Base-by-base conservation (phyloP, 1,140 invertebrate species). In the Panagrolaimus sp. region DNA sequence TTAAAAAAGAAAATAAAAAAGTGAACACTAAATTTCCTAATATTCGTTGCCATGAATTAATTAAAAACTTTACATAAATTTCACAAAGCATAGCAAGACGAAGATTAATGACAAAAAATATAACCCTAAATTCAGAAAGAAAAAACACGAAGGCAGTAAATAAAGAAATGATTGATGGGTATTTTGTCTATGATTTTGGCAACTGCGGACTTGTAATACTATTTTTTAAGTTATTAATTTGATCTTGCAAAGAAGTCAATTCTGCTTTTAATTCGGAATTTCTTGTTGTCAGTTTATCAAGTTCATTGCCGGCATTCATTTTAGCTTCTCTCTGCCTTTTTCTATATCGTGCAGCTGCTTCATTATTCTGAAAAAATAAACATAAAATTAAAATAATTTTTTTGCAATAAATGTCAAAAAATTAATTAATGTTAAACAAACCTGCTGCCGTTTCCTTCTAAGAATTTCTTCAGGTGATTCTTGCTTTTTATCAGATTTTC, bases 401-500 rank as follows among this genome's bases (percentile, higher is more conserved):
- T 38, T 38, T 38, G 31, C 31, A 38, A 38, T 4, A 38, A 38
- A 7, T 4, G 7, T 38, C 2, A 38, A 38, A 7, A 38, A 38
- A 38, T 38, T 4, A 38, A 38, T 38, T 7, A 38, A 2, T 38
- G 31, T n/a, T n/a, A n/a, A n/a, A n/a, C n/a, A n/a, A 38, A 74
- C 74, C 65, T 76, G 74, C 61, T 74, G 68, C n/a, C 74, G 42
- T 48, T 79, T 78, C 9, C 74, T 51, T 63, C 70, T 45, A 14
- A 76, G 72, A 45, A 78, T 78, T 65, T 76, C 74, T 47, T 69
- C 74, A 13, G 74, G 74, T 62, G 75, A 67, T 53, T 75, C 70
- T 9, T 53, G 71, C 5, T 69, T 38, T 9, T 51, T 42, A 42
- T 68, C 67, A 25, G 9, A 46, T 68, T 67, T 44, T 42, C 25